Evolutionary conservation across 2,888 invertebrate genomes (phyloP).

Genomic region (Eupithecia centaureata): DNA sequence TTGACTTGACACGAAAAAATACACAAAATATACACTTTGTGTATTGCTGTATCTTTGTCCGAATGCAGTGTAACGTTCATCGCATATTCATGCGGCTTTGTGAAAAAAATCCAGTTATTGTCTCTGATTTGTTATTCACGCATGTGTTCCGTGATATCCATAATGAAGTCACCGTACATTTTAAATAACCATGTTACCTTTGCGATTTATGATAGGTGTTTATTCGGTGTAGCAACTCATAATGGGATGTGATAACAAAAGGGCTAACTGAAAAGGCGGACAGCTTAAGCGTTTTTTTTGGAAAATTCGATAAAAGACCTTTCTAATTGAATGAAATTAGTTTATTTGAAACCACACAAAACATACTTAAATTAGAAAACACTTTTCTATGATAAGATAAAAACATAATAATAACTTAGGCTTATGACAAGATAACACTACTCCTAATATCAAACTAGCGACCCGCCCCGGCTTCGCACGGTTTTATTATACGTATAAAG

Average conservation of each 20-base stretch:
- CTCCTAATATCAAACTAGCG: no score
- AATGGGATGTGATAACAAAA: background rate
- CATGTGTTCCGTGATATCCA: slow-evolving; percentile 16
- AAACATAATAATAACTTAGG: no score
- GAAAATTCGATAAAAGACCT: no score
- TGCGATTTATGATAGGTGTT: background rate
- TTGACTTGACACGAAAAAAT: background rate
- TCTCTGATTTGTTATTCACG: slow-evolving; percentile 41
- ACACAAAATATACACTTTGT: slow-evolving; percentile 26
- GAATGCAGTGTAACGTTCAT: slow-evolving; percentile 53
- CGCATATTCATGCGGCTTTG: slow-evolving; percentile 61
- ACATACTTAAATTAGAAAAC: no score
- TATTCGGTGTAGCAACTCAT: background rate
- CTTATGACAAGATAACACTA: no score
- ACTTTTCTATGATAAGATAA: no score
- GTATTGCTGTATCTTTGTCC: slow-evolving; percentile 50
- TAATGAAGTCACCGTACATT: background rate
- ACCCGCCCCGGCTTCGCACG: no score
- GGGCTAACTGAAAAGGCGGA: background rate
- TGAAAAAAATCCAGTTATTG: slow-evolving; percentile 46
- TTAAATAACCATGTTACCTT: background rate
- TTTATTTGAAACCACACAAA: no score
- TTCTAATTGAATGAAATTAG: no score
- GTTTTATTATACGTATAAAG: no score
- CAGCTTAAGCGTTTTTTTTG: no score